Base-by-base conservation (phyloP, 2,888 invertebrate species). In the Elegia similella region DNA sequence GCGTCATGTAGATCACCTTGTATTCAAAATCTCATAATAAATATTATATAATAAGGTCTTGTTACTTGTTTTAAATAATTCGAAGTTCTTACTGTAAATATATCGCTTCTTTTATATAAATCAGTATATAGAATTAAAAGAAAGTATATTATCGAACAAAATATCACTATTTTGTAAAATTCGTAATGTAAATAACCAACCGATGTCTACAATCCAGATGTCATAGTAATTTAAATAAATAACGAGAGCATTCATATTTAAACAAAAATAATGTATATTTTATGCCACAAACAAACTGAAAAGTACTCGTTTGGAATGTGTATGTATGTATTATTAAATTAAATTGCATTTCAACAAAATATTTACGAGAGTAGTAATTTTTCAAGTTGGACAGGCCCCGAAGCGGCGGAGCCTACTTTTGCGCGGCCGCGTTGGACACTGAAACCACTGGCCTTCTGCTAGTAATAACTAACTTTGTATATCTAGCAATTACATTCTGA, bases 311-410 rank as follows among this genome's bases (percentile, higher is more conserved):
- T 68, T 69, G 67, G 72, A 76, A 71, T 73, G 66, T 72, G 73
- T 75, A 71, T 73, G 75, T 79, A 71, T 73, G 75, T 79, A 75
- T 80, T 82, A 85, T 82, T 82, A 84, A 85, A 85, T 84, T 81
- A 82, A 80, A 85, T 81, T 82, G 75, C 82, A 75, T 83, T 82
- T 82, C 82, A 82, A 84, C 82, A 73, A 84, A 82, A 83, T 84
- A 82, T 85, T 86, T 84, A 86, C 76, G 85, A 82, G 79, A 74
- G 79, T 76, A 73, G 84, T 83, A 81, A 85, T 86, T 84, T 82
- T 86, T 84, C 82, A 83, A 69, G 67, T 60, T 65, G 60, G 80
- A 84, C 84, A 79, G 72, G 80, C 82, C 81, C 81, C 63, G 71
- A 73, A 65, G 68, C 66, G 55, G 62, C 68, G 67, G 66, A 56